These are phyloP conservation scores for Malacosoma neustria DNA, from an alignment of 2,888 invertebrate species.

Conservation along the genomic window DNA sequence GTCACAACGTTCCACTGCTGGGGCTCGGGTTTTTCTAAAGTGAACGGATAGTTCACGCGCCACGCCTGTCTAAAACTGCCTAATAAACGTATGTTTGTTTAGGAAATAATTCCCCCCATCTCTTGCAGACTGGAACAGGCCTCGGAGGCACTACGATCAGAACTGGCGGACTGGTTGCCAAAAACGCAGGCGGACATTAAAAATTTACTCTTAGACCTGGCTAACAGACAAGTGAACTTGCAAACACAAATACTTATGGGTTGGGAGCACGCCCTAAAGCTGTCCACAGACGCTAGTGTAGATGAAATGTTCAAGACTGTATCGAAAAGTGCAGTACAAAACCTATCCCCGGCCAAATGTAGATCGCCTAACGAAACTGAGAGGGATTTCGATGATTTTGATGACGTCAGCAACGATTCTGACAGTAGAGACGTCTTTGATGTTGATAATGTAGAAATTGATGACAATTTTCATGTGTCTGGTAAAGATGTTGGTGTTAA, in stretches of 20 bases:
- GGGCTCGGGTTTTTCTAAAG: too few relatives aligned
- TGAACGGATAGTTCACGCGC: too few relatives aligned
- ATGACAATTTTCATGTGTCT: too few relatives aligned
- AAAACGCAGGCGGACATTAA: conserved; percentile 50
- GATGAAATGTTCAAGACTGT: conserved; percentile 56
- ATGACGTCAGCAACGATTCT: conserved; percentile 2
- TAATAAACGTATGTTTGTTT: too few relatives aligned
- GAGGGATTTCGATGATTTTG: conserved; percentile 2
- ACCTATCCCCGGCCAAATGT: conserved; percentile 45
- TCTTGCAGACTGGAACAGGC: conserved; percentile 52
- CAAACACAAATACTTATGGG: conserved; percentile 38
- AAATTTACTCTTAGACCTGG: conserved; percentile 39
- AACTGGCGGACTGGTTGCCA: conserved; percentile 54
- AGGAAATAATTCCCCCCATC: too few relatives aligned
- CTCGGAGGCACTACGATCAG: conserved; percentile 52
- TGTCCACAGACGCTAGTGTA: conserved; percentile 35
- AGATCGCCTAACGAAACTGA: conserved; percentile 9
- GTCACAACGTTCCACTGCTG: too few relatives aligned
- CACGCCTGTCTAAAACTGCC: too few relatives aligned
- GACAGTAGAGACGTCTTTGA: background rate
- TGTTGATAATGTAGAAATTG: too few relatives aligned
- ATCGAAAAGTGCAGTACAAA: conserved; percentile 51
- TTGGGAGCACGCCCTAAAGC: conserved; percentile 50
- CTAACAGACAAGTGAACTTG: conserved; percentile 39
- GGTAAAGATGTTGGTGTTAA: too few relatives aligned